Percentiles rank a stretch among this genome's conserved stretches.
Conservation (phyloP, 1,140 invertebrate genomes). For the Cheumatopsyche charites region DNA sequence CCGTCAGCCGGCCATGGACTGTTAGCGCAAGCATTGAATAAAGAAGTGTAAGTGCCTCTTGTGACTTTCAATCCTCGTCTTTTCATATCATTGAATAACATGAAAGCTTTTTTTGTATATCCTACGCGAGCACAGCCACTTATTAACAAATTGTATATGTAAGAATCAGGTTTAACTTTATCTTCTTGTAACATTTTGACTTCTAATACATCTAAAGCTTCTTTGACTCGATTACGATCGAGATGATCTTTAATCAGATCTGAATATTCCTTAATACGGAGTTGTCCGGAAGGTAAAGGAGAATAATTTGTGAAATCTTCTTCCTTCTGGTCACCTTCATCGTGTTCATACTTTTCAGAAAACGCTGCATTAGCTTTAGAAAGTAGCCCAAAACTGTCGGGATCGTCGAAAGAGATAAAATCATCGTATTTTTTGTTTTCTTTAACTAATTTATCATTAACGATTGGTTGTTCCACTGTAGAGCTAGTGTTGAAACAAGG, state of each 20-base stretch:
- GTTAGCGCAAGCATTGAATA: slow-evolving; percentile 89
- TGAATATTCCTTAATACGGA: slow-evolving; percentile 67
- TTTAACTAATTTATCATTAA: too few relatives aligned
- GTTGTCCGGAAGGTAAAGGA: slow-evolving; percentile 57
- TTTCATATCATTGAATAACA: slow-evolving; percentile 83
- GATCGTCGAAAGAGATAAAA: slow-evolving; percentile 51
- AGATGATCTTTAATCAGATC: slow-evolving; percentile 72
- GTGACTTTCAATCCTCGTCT: slow-evolving; percentile 70
- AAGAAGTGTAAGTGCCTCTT: slow-evolving; percentile 75
- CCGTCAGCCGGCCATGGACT: slow-evolving; percentile 71
- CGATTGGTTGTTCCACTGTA: too few relatives aligned
- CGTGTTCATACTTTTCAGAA: slow-evolving; percentile 50
- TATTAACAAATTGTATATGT: slow-evolving; percentile 83
- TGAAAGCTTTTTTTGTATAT: slow-evolving; percentile 83
- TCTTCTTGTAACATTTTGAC: slow-evolving; percentile 75
- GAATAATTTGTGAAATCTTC: slow-evolving; percentile 60
- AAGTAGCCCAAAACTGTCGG: slow-evolving; percentile 62
- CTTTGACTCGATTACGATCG: slow-evolving; percentile 66
- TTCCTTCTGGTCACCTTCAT: slow-evolving; percentile 64
- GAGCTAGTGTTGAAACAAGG: too few relatives aligned
- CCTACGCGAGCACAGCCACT: slow-evolving; percentile 79
- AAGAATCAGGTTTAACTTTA: slow-evolving; percentile 75
- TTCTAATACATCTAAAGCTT: slow-evolving; percentile 79
- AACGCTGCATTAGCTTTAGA: slow-evolving; percentile 42
- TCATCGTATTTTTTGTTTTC: too few relatives aligned